phyloP scores from a whole-genome alignment of 2,797 vertebrate species.

The Psittacula echo region DNA sequence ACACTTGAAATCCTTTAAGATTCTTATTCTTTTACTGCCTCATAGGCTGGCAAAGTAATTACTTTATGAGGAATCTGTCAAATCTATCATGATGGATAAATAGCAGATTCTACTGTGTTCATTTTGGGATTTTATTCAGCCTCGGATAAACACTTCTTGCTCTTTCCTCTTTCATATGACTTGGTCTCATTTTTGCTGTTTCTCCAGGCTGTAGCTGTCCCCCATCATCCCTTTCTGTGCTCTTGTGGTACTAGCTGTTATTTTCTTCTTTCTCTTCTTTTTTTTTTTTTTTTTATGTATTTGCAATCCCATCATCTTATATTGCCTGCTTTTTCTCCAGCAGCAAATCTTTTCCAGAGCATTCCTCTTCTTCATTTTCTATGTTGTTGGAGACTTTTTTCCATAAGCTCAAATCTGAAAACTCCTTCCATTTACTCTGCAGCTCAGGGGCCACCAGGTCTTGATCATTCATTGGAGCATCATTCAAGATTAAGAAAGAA shows the following conservation, averaged over 20 bases:
- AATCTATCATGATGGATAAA: not conserved
- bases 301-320: not conserved
- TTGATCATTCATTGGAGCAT: not conserved
- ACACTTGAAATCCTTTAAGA: not conserved
- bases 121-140: not conserved
- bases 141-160: not conserved
- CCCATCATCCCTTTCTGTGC: not conserved
- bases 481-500: not conserved
- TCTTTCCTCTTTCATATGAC: not conserved
- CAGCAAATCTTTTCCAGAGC: not conserved
- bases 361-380: not conserved
- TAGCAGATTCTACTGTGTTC: not conserved
- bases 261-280: not conserved
- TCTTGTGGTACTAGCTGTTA: not conserved
- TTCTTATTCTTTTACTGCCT: not conserved
- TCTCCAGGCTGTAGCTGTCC: not conserved
- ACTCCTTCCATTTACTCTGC: not conserved
- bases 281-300: not conserved
- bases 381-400: not conserved
- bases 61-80: not conserved
- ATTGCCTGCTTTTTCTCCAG: not conserved
- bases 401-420: not conserved
- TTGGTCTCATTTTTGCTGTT: not conserved
- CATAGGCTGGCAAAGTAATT: not conserved
- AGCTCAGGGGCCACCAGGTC: not conserved